A percentile compares a stretch with the other conserved stretches of the same genome.
phyloP scores from a whole-genome alignment of 2,888 invertebrate species.

The Caenorhabditis panamensis region DNA sequence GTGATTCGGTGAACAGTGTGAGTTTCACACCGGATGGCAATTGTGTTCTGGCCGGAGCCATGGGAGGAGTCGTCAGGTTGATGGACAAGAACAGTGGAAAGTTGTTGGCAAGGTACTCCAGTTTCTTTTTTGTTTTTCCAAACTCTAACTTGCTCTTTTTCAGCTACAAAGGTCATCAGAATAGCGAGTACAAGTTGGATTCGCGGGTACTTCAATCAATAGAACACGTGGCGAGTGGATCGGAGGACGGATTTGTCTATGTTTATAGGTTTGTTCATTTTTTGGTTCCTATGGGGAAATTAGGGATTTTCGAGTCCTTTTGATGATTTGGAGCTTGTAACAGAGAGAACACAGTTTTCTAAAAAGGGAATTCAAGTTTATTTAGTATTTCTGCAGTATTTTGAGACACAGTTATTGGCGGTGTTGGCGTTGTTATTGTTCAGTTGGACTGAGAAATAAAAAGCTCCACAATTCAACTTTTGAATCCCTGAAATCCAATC shows the following conservation, averaged over 20 bases:
- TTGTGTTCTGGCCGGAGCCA: conserved; percentile 90
- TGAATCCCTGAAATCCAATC: too few species aligned
- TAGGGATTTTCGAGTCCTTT: neutral
- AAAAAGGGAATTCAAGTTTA: too few species aligned
- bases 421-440: too few species aligned
- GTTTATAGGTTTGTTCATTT: conserved; percentile 95
- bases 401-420: too few species aligned
- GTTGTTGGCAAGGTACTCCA: conserved; percentile 85
- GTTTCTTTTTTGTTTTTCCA: neutral
- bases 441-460: too few species aligned
- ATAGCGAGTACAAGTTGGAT: conserved; percentile 90
- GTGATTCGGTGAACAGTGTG: conserved; percentile 88
- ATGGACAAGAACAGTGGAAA: conserved; percentile 92
- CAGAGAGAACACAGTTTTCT: too few species aligned
- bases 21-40: conserved; percentile 93
- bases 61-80: conserved; percentile 89
- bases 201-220: conserved; percentile 90
- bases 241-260: conserved; percentile 90
- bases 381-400: too few species aligned
- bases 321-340: too few species aligned
- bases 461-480: too few species aligned
- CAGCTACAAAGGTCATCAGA: conserved; percentile 90
- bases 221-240: conserved; percentile 91
- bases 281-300: too few species aligned
- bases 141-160: conserved; percentile 49